Evolutionary conservation across 1,140 invertebrate genomes (phyloP), one percentile per base, ranked within the genome.

Genomic region (Bilobella aurantiaca): DNA sequence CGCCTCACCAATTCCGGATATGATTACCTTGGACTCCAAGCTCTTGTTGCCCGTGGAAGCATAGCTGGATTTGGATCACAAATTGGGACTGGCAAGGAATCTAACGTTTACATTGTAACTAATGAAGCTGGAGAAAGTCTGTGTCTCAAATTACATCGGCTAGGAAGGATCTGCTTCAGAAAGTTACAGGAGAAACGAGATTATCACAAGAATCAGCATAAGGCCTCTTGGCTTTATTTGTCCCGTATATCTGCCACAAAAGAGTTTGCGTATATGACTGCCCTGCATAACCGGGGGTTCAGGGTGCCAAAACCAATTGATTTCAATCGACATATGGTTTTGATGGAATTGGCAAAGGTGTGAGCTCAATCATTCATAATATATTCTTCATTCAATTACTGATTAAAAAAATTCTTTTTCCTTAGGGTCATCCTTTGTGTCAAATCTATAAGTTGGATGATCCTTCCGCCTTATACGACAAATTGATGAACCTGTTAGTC

Each of bases 211-310:
- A 86, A 94, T 70, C 84, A 95, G 57, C 87, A 91, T 74, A 86
- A 84, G 64, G 86, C 86, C 2, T 97, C 93, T 0, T 99, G 97
- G 96, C 79, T 99, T 0, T 99, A 99, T 78, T 79, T 99, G n/a
- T 96, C 95, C 0, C 81, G 96, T 61, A 86, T 99, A 68, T 96
- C 96, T 1, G 96, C 96, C 0, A 91, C 91, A 1, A 95, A 96
- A 77, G 97, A 99, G 80, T 99, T 93, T 83, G 91, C 95, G 1
- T 99, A 96, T 75, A 93, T 99, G 91, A 95, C 92, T 76, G 93
- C 93, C 0, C 78, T 99, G 29, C 82, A 92, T 74, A 87, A 95
- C 16, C 80, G 90, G 75, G 87, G 85, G 25, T 98, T 99, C 77
- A 93, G 94, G 8, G 93, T 99, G 0, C 96, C 97, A 0, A 87